A percentile compares a stretch with the other conserved stretches of the same genome.
Conservation (phyloP, 2,888 invertebrate genomes). For the Chydorus sphaericus region DNA sequence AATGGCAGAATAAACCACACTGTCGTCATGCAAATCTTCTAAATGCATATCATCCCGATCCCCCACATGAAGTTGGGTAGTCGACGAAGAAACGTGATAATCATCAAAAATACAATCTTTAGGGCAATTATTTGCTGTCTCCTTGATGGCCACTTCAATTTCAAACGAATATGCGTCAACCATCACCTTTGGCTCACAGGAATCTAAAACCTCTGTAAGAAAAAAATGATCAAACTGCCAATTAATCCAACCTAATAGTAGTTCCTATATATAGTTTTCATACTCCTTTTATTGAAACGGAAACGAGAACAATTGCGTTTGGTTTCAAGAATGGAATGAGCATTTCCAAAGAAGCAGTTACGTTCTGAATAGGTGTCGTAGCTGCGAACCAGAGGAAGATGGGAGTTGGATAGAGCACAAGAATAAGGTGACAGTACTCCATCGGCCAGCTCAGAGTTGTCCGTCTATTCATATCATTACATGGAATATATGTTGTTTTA, state of each 20-base stretch:
- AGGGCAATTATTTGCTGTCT: not conserved
- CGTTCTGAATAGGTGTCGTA: slow-evolving; percentile 6
- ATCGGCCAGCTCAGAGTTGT: slow-evolving; percentile 4
- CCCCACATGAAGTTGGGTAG: slow-evolving; percentile 2
- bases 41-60: slow-evolving; percentile 8
- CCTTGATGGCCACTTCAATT: not conserved
- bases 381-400: not conserved
- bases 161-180: not conserved
- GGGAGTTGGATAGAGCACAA: slow-evolving; percentile 1
- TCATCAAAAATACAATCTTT: slow-evolving; percentile 9
- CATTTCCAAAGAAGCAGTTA: slow-evolving; percentile 7
- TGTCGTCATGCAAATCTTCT: slow-evolving; percentile 14
- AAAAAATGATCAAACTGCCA: no score
- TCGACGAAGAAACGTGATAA: not conserved
- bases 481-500: no score
- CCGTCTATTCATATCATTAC: slow-evolving; percentile 10
- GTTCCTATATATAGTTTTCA: no score
- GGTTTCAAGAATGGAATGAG: not conserved
- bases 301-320: slow-evolving; percentile 8
- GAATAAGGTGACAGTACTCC: slow-evolving; percentile 1
- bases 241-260: no score
- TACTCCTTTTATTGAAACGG: slow-evolving; percentile 1
- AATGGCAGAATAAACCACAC: slow-evolving; percentile 15
- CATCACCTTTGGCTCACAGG: not conserved
- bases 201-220: no score